phyloP scores from a whole-genome alignment of 2,888 invertebrate genomes.

The Psylliodes chrysocephalus region DNA sequence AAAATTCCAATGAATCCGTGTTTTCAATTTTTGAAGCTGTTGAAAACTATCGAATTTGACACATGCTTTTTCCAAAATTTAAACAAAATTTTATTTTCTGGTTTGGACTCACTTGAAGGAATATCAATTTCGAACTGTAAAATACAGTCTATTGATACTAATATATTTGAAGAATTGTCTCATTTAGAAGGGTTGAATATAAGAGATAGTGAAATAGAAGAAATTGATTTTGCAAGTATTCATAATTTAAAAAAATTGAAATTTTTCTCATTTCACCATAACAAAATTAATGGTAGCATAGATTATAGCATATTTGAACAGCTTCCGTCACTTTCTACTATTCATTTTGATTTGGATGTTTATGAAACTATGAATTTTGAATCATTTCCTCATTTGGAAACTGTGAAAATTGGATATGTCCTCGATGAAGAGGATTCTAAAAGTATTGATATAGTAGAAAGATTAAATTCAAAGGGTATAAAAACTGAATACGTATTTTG shows the following conservation, averaged over 20 bases:
- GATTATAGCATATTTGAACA: slow-evolving; percentile 3
- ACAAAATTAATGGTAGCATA: slow-evolving; percentile 3
- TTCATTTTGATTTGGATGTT: slow-evolving; percentile 18
- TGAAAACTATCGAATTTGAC: slow-evolving; percentile 12
- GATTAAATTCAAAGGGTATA: slow-evolving; percentile 6
- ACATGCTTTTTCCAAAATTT: slow-evolving; percentile 3
- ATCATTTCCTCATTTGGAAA: slow-evolving; percentile 11
- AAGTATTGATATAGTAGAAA: slow-evolving; percentile 3
- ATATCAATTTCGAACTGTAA: slow-evolving; percentile 20
- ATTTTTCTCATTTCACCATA: slow-evolving; percentile 23
- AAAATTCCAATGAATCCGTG: not conserved
- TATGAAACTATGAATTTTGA: slow-evolving; percentile 20
- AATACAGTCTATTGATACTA: slow-evolving; percentile 3
- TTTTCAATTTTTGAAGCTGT: slow-evolving; percentile 13
- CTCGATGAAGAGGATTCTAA: slow-evolving; percentile 7
- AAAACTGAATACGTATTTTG: slow-evolving; percentile 22
- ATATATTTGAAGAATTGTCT: not conserved
- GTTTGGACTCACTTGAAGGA: slow-evolving; percentile 8
- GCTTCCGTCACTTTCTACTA: not conserved
- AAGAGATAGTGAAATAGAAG: slow-evolving; percentile 23
- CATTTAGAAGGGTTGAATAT: slow-evolving; percentile 12
- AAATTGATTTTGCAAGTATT: slow-evolving; percentile 3
- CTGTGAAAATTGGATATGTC: slow-evolving; percentile 18
- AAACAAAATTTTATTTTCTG: slow-evolving; percentile 1
- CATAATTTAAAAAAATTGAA: slow-evolving; percentile 6